Conservation (phyloP, 2,113 vertebrate species). For the Drymodes brunneopygia region DNA sequence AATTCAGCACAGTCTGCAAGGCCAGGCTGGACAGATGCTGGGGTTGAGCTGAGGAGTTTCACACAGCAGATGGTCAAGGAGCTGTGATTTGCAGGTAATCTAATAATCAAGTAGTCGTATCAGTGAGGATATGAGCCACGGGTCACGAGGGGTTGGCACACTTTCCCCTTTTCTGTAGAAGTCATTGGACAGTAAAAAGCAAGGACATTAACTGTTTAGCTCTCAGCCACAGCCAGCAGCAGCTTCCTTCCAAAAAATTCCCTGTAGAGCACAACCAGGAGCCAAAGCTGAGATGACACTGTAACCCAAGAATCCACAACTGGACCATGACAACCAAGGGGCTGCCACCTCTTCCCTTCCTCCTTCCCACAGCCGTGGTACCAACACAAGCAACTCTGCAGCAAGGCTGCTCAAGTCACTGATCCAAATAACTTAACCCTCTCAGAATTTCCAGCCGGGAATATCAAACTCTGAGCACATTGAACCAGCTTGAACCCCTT, state of each 20-base stretch:
- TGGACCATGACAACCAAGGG: rapidly evolving
- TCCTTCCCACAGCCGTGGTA: not conserved
- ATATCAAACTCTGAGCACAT: not conserved
- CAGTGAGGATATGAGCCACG: not conserved
- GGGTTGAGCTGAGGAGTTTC: not conserved
- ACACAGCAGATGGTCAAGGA: slow-evolving; percentile 45
- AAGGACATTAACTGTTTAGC: not conserved
- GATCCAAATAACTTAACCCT: not conserved
- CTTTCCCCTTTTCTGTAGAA: not conserved
- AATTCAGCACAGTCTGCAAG: not conserved
- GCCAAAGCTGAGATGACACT: rapidly evolving
- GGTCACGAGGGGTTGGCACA: not conserved
- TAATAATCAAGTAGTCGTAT: slow-evolving; percentile 31
- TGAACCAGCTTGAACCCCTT: not conserved
- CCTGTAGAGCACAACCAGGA: not conserved
- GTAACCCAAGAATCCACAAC: rapidly evolving
- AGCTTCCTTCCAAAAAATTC: not conserved
- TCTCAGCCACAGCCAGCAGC: not conserved
- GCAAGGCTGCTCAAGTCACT: not conserved
- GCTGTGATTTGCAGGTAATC: slow-evolving; percentile 41
- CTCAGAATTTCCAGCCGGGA: not conserved
- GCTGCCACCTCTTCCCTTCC: not conserved
- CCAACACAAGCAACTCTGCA: not conserved
- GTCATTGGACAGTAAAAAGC: not conserved
- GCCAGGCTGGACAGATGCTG: slow-evolving; percentile 1